phyloP scores from a whole-genome alignment of 2,113 vertebrate species.

The Rhinogobius similis region DNA sequence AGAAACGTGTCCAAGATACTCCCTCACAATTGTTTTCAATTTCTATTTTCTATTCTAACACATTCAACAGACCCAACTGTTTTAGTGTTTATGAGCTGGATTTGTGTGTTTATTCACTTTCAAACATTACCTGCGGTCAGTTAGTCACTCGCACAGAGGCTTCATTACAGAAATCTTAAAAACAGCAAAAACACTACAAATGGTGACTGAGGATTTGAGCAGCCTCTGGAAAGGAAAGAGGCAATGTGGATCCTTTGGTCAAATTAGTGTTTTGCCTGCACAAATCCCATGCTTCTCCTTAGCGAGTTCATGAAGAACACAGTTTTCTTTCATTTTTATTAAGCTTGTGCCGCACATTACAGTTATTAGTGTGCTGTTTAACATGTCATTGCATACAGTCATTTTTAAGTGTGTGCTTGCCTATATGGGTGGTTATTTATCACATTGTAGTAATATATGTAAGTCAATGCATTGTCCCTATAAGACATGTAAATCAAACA shows the following conservation, averaged over 20 bases:
- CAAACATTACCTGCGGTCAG: slow-evolving; percentile 9
- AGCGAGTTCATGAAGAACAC: slow-evolving; percentile 46
- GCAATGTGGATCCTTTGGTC: slow-evolving; percentile 42
- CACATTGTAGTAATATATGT: neutral
- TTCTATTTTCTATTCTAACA: no score
- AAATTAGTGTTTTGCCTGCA: slow-evolving; percentile 58
- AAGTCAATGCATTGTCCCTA: no score
- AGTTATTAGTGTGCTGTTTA: neutral
- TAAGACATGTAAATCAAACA: no score
- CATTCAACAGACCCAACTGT: slow-evolving; percentile 44
- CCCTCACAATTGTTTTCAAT: no score
- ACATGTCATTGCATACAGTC: neutral
- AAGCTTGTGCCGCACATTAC: neutral
- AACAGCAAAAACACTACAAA: slow-evolving; percentile 19
- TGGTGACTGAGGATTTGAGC: slow-evolving; percentile 36
- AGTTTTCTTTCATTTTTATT: slow-evolving; percentile 39
- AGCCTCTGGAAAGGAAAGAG: slow-evolving; percentile 28
- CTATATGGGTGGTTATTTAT: neutral
- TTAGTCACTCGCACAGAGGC: slow-evolving; percentile 21
- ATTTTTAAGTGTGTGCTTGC: neutral
- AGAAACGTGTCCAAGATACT: neutral
- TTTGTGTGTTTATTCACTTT: slow-evolving; percentile 17
- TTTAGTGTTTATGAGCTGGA: slow-evolving; percentile 21
- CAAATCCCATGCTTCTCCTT: slow-evolving; percentile 43
- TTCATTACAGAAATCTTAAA: slow-evolving; percentile 9